Percentiles rank a stretch among this genome's conserved stretches.
phyloP scores from a whole-genome alignment of 2,888 invertebrate genomes.

The Zhuqinia jingwanae region DNA sequence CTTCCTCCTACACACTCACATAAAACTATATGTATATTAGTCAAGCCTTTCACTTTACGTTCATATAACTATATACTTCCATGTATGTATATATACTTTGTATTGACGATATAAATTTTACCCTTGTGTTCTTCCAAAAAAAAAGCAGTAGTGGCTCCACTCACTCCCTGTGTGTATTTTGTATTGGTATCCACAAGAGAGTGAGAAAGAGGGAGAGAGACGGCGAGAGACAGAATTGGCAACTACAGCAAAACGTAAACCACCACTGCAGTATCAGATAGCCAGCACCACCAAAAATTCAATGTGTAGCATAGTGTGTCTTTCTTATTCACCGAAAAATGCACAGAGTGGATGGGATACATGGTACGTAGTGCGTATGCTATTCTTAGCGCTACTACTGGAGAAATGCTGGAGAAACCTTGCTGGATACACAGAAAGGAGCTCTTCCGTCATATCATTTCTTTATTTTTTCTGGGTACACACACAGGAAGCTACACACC shows the following conservation, averaged over 20 bases:
- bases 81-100: not conserved
- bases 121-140: not conserved
- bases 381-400: not conserved
- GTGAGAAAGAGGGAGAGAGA: too few species aligned
- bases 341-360: conserved; percentile 3
- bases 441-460: conserved; percentile 41
- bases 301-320: not conserved
- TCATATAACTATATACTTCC: not conserved
- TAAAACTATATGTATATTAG: conserved; percentile 6
- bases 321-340: conserved; percentile 28
- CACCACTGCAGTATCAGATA: conserved; percentile 31
- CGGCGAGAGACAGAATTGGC: conserved; percentile 37
- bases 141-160: not conserved
- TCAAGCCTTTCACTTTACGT: too few species aligned
- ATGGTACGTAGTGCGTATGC: not conserved
- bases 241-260: conserved; percentile 18
- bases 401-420: too few species aligned
- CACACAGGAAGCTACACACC: conserved; percentile 39
- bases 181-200: too few species aligned
- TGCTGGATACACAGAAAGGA: conserved; percentile 12
- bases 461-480: conserved; percentile 39
- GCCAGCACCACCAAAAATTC: not conserved
- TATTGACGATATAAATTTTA: not conserved
- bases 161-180: conserved; percentile 10
- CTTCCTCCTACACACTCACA: conserved; percentile 46